Conservation (phyloP, 1,140 invertebrate species). For the Caenorhabditis tropicalis region DNA sequence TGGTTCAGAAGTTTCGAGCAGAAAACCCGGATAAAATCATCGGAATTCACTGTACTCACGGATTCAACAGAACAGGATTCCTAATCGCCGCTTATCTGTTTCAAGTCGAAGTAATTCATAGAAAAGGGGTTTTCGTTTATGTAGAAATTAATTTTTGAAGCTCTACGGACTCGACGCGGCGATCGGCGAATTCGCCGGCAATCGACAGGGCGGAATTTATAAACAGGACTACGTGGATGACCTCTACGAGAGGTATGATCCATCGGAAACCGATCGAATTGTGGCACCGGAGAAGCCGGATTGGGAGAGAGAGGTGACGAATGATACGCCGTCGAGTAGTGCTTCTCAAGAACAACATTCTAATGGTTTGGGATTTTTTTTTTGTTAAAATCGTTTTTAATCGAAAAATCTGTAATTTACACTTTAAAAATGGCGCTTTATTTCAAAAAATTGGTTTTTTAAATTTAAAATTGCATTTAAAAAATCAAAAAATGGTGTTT, state of each 20-base stretch:
- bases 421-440: too few relatives aligned
- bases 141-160: background rate
- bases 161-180: conserved; percentile 83
- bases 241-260: conserved; percentile 62
- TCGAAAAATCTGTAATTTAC: too few relatives aligned
- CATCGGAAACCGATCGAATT: conserved; percentile 60
- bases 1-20: conserved; percentile 65
- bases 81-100: conserved; percentile 89
- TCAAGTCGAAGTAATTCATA: conserved; percentile 73
- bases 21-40: conserved; percentile 62
- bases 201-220: conserved; percentile 79
- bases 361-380: too few relatives aligned
- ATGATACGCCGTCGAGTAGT: background rate
- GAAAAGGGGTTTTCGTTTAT: conserved; percentile 68
- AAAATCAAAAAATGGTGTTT: too few relatives aligned
- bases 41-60: conserved; percentile 96
- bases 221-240: conserved; percentile 78
- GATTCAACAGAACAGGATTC: conserved; percentile 96
- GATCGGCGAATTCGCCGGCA: conserved; percentile 80
- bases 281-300: conserved; percentile 58
- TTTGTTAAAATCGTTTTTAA: too few relatives aligned
- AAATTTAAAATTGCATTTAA: too few relatives aligned
- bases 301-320: conserved; percentile 57
- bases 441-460: too few relatives aligned
- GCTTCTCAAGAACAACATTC: background rate